Conservation (phyloP, 1,140 invertebrate species). For the Lethocerus indicus region DNA sequence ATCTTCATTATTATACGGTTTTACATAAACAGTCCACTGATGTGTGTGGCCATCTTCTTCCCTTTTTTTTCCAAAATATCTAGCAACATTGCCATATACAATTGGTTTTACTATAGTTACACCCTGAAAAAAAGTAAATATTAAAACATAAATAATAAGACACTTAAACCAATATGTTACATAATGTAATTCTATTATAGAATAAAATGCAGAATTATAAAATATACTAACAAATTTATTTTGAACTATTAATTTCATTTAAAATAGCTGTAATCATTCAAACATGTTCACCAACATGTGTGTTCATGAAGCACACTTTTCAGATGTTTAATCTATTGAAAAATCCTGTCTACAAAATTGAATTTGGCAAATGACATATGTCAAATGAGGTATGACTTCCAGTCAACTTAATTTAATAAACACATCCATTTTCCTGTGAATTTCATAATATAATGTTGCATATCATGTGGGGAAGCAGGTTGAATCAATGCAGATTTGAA, state of each 20-base stretch:
- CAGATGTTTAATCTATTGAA: too few relatives aligned
- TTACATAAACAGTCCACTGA: conserved; percentile 96
- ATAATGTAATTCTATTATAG: neutral
- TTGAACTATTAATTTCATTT: neutral
- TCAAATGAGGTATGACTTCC: too few relatives aligned
- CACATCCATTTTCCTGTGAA: too few relatives aligned
- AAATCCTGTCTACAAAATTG: too few relatives aligned
- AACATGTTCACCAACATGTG: too few relatives aligned
- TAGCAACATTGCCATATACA: conserved; percentile 90
- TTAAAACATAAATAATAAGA: neutral
- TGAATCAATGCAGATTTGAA: too few relatives aligned
- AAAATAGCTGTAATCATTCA: neutral
- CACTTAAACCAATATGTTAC: neutral
- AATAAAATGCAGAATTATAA: neutral
- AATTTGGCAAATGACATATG: too few relatives aligned
- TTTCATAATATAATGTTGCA: too few relatives aligned
- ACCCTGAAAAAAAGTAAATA: conserved; percentile 38
- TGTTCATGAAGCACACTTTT: too few relatives aligned
- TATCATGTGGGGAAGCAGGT: too few relatives aligned
- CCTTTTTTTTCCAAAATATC: conserved; percentile 93
- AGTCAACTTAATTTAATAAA: too few relatives aligned
- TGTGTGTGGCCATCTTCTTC: conserved; percentile 98
- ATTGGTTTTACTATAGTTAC: conserved; percentile 87
- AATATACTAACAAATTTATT: neutral
- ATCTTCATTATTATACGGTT: conserved; percentile 85